Conservation (phyloP, 2,888 invertebrate species). For the Mylabris sibirica region DNA sequence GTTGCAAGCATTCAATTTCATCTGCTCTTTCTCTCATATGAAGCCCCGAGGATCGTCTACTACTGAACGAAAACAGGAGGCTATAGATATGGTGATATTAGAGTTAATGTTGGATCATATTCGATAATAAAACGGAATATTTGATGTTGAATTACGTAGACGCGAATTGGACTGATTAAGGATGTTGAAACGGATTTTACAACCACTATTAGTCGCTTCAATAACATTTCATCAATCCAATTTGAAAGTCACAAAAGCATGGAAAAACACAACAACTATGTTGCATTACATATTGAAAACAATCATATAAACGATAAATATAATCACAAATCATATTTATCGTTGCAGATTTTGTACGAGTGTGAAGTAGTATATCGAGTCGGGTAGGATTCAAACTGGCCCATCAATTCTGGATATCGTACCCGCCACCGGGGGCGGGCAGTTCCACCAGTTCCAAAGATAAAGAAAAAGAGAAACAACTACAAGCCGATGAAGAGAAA, state of each 20-base stretch:
- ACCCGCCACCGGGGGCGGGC: constrained; percentile 81
- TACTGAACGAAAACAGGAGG: no score
- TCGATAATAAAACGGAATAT: background rate
- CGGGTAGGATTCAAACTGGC: constrained; percentile 79
- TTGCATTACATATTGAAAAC: background rate
- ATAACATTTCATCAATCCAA: background rate
- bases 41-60: background rate
- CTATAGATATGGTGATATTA: background rate
- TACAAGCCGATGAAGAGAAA: constrained; percentile 60
- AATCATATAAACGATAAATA: no score
- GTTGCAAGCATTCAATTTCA: no score
- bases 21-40: background rate
- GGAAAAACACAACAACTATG: background rate
- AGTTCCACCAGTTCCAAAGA: constrained; percentile 68
- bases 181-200: background rate
- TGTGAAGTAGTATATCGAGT: background rate
- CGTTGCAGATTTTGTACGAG: background rate
- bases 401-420: constrained; percentile 87
- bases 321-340: background rate
- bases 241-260: background rate
- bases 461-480: constrained; percentile 65
- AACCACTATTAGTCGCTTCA: no score
- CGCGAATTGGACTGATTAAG: background rate
- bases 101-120: background rate
- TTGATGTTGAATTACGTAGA: background rate